These are phyloP conservation scores for Eupeodes latifasciatus DNA, from an alignment of 2,888 invertebrate species.

Conservation along the genomic window DNA sequence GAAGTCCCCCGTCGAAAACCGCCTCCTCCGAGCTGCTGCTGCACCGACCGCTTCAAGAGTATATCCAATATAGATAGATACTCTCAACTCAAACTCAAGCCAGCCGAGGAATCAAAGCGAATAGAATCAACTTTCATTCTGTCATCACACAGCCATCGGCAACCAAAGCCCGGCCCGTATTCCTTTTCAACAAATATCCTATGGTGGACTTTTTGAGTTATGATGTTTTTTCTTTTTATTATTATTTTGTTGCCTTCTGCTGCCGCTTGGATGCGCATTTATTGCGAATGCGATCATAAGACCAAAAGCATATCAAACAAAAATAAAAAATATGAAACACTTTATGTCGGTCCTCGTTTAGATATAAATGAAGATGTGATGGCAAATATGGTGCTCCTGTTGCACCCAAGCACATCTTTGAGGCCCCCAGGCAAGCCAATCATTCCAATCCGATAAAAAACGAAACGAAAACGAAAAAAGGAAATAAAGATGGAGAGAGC, in stretches of 20 bases:
- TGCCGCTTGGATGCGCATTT: conserved; percentile 56
- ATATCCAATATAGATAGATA: conserved; percentile 34
- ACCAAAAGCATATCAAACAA: conserved; percentile 35
- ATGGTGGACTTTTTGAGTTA: conserved; percentile 46
- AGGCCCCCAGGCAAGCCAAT: conserved; percentile 49
- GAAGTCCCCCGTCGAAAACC: conserved; percentile 15
- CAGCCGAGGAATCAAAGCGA: conserved; percentile 40
- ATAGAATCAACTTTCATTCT: conserved; percentile 49
- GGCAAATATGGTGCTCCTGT: conserved; percentile 66
- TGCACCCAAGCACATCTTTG: conserved; percentile 42
- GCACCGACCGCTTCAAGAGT: conserved; percentile 13
- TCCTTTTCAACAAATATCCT: conserved; percentile 60
- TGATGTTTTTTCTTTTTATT: conserved; percentile 1
- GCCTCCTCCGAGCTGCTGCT: too few species aligned
- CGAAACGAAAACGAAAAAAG: background rate
- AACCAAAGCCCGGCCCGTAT: conserved; percentile 22
- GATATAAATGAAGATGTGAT: conserved; percentile 69
- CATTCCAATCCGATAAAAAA: conserved; percentile 13
- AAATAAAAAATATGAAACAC: conserved; percentile 26
- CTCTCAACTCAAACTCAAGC: conserved; percentile 23
- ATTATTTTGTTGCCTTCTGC: conserved; percentile 20
- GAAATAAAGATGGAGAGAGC: conserved; percentile 11
- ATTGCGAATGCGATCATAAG: conserved; percentile 62
- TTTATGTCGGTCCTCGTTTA: conserved; percentile 53
- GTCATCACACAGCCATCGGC: conserved; percentile 44